Percentiles rank a stretch among this genome's conserved stretches.
Conservation (phyloP, 2,888 invertebrate species). For the Theretra japonica region DNA sequence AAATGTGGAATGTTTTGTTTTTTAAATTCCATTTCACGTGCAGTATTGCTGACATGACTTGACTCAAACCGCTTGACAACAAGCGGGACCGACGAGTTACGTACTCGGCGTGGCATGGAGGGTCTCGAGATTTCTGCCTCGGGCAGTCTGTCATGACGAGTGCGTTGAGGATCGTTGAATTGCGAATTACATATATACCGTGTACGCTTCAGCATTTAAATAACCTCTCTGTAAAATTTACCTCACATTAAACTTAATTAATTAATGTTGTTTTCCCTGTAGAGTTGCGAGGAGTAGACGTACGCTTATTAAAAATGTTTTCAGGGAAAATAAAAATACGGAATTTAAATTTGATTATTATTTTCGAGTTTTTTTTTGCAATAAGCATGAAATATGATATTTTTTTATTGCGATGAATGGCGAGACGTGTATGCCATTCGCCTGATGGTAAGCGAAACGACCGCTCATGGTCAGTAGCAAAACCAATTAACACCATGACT, state of each 20-base stretch:
- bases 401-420: too few species aligned
- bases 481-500: too few species aligned
- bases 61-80: slow-evolving; percentile 14
- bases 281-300: neutral
- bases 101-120: slow-evolving; percentile 24
- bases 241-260: too few species aligned
- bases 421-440: too few species aligned
- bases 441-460: too few species aligned
- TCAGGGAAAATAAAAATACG: too few species aligned
- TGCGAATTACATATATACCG: slow-evolving; percentile 9
- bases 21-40: neutral
- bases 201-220: slow-evolving; percentile 7
- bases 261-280: neutral
- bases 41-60: neutral
- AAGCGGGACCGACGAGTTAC: slow-evolving; percentile 13
- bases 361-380: too few species aligned
- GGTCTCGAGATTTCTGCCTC: slow-evolving; percentile 16
- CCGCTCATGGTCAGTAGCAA: too few species aligned
- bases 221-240: neutral
- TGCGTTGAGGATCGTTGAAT: slow-evolving; percentile 13
- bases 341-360: too few species aligned
- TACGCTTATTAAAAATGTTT: too few species aligned
- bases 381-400: too few species aligned
- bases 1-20: neutral
- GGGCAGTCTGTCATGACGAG: slow-evolving; percentile 11